Evolutionary conservation across 2,797 vertebrate species (phyloP), one percentile per base, ranked within the genome.

Genomic region (Gymnodraco acuticeps): DNA sequence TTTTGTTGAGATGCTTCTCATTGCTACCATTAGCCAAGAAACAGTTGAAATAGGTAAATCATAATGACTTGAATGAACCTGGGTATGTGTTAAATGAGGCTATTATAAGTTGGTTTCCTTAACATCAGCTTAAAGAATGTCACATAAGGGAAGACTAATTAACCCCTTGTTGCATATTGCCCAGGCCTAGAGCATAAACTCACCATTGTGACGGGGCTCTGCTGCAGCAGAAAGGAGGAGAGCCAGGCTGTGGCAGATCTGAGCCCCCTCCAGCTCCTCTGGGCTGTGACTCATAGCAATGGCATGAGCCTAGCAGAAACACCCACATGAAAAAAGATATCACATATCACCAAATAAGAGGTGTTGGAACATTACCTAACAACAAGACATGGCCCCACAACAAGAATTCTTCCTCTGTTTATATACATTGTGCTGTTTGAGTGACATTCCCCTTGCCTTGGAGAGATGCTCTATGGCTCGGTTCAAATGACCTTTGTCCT

Each of bases 231-330:
- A 84, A 1, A 93, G 89, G 52, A 93, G 83, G 58, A 86, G 87
- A 73, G 95, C 94, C 14, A 95, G 73, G 42, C 84, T 90, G 83
- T 89, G 92, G 72, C 93, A 88, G 27, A 95, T 93, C 64, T 80
- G 84, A 13, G 90, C 94, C 54, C 84, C 92, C 71, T 95, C 93
- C 59, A 90, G 81, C 38, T 78, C 78, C 64, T 92, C 90, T 15
- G 75, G 80, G 64, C 75, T 80, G 80, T 92, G 91, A 91, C 88
- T 95, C 93, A 94, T 72, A 43, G 93, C 70, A 64, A 94, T 93
- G 93, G 91, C 85, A 92, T 95, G 93, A 43, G 95, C 95, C 95
- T 95, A 88, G 71, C 33, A 83, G 70, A 84, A 83, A 88, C 87
- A 79, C 59, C 60, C 80, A 65, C 17, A 17, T 77, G 69, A 87